These are phyloP conservation scores for Timandra comae DNA, from an alignment of 2,888 invertebrate species.

Conservation along the genomic window DNA sequence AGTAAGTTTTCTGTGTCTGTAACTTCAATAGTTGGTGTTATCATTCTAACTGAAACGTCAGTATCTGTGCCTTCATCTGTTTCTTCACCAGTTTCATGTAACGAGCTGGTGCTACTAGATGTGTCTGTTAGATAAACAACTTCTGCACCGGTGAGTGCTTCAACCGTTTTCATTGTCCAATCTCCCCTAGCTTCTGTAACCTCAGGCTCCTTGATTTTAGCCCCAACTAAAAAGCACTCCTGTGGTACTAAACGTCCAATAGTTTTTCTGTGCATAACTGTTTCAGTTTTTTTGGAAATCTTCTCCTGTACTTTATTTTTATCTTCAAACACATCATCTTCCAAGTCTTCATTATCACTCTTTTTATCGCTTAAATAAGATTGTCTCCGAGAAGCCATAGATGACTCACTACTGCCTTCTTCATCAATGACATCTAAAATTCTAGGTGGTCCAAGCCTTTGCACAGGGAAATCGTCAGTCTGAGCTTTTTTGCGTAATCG, in stretches of 20 bases:
- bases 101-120: constrained; percentile 79
- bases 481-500: constrained; percentile 56
- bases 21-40: constrained; percentile 71
- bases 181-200: constrained; percentile 77
- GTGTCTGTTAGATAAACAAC: constrained; percentile 82
- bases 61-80: constrained; percentile 60
- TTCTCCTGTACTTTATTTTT: constrained; percentile 38
- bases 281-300: constrained; percentile 28
- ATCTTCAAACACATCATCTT: constrained; percentile 69
- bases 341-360: constrained; percentile 64
- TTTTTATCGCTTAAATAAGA: constrained; percentile 68
- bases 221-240: constrained; percentile 77
- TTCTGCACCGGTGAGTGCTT: constrained; percentile 79
- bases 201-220: constrained; percentile 76
- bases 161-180: constrained; percentile 68
- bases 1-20: constrained; percentile 61
- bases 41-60: constrained; percentile 65
- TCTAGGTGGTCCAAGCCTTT: constrained; percentile 78
- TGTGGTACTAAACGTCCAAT: constrained; percentile 57
- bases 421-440: constrained; percentile 87
- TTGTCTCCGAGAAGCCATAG: constrained; percentile 75
- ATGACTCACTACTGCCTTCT: constrained; percentile 82
- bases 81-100: constrained; percentile 72
- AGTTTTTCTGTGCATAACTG: constrained; percentile 39
- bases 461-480: constrained; percentile 50